phyloP scores from a whole-genome alignment of 2,888 invertebrate species.

The Auanema sp. region DNA sequence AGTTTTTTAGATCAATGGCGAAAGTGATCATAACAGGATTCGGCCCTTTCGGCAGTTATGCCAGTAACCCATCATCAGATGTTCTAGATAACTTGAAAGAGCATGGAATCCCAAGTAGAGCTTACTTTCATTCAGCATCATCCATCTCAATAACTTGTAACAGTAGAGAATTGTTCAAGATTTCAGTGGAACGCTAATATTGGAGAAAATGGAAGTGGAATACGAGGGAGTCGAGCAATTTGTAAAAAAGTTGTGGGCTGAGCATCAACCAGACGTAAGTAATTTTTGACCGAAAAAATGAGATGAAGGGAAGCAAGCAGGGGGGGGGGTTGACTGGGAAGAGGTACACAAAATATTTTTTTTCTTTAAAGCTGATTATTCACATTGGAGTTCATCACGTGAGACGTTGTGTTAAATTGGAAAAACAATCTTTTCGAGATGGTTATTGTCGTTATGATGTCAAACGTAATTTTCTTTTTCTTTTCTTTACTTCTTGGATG shows the following conservation, averaged over 20 bases:
- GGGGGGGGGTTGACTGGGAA: too few species aligned
- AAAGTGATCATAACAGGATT: slow-evolving; percentile 37
- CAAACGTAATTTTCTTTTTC: slow-evolving; percentile 19
- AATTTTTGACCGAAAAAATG: not conserved
- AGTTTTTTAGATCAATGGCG: not conserved
- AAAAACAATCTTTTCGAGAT: slow-evolving; percentile 37
- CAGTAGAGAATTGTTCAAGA: slow-evolving; percentile 13
- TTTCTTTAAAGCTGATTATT: slow-evolving; percentile 31
- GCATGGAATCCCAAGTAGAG: slow-evolving; percentile 20
- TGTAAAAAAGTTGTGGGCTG: slow-evolving; percentile 27
- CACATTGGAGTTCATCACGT: slow-evolving; percentile 44
- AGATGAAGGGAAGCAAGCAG: too few species aligned
- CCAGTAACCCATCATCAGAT: slow-evolving; percentile 37
- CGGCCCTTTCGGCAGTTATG: slow-evolving; percentile 38
- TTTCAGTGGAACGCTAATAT: slow-evolving; percentile 13
- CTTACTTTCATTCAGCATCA: too few species aligned
- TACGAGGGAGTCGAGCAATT: slow-evolving; percentile 29
- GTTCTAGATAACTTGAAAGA: slow-evolving; percentile 27
- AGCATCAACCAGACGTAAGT: slow-evolving; percentile 31
- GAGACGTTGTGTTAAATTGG: slow-evolving; percentile 30
- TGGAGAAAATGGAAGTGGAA: slow-evolving; percentile 28
- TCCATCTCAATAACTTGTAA: not conserved
- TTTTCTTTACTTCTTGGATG: not conserved
- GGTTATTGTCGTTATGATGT: slow-evolving; percentile 44
- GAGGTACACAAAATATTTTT: slow-evolving; percentile 3